Conservation (phyloP, 2,797 vertebrate genomes). For the Dicrostonyx torquatus region DNA sequence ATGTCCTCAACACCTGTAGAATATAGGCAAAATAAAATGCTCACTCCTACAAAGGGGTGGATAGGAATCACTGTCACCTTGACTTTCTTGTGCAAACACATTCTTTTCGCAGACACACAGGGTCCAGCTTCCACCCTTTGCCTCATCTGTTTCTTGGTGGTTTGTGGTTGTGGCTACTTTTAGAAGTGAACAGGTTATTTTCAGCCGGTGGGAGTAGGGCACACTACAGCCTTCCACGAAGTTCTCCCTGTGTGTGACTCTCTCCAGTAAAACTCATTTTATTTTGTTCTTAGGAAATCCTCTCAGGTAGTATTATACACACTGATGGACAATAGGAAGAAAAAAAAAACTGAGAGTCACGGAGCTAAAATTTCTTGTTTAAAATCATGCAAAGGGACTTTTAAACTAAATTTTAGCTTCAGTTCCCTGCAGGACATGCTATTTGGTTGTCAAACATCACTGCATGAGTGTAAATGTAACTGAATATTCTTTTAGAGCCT, state of each 20-base stretch:
- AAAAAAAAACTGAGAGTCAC: neutral
- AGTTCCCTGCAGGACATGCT: neutral
- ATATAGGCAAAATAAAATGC: neutral
- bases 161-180: neutral
- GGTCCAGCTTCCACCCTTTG: neutral
- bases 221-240: neutral
- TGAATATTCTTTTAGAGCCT: neutral
- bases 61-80: neutral
- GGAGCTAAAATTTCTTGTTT: constrained; percentile 14
- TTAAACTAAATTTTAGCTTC: neutral
- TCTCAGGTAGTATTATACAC: constrained; percentile 20
- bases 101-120: neutral
- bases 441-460: neutral
- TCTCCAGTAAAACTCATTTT: neutral
- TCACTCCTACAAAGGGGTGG: neutral
- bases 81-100: neutral
- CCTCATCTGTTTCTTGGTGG: neutral
- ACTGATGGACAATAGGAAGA: neutral
- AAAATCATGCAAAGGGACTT: neutral
- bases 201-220: neutral
- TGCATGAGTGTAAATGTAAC: neutral
- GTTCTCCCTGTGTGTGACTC: neutral
- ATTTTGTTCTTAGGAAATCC: constrained; percentile 25
- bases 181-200: constrained; percentile 11
- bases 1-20: neutral